These are phyloP conservation scores for Bos taurus DNA, from an alignment of 2,113 vertebrate genomes.

Conservation along the genomic window ARS-UCD2.0 NC_037357.1:28052001-28052500, in stretches of 20 bases:
- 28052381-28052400: too few species aligned
- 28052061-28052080: neutral
- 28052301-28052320: too few species aligned
- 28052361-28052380: too few species aligned
- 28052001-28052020: neutral
- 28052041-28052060: fast-evolving
- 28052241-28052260: neutral
- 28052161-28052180: neutral
- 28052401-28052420: too few species aligned
- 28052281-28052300: neutral
- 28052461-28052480: too few species aligned
- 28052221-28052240: neutral
- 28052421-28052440: too few species aligned
- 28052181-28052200: neutral
- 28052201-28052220: neutral
- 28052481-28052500: too few species aligned
- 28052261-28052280: neutral
- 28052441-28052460: too few species aligned
- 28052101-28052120: neutral
- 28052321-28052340: too few species aligned
- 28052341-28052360: too few species aligned
- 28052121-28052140: neutral
- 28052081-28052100: neutral
- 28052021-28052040: fast-evolving
- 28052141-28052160: neutral